Conservation (phyloP, 1,140 invertebrate genomes). For the Lycorma delicatula region DNA sequence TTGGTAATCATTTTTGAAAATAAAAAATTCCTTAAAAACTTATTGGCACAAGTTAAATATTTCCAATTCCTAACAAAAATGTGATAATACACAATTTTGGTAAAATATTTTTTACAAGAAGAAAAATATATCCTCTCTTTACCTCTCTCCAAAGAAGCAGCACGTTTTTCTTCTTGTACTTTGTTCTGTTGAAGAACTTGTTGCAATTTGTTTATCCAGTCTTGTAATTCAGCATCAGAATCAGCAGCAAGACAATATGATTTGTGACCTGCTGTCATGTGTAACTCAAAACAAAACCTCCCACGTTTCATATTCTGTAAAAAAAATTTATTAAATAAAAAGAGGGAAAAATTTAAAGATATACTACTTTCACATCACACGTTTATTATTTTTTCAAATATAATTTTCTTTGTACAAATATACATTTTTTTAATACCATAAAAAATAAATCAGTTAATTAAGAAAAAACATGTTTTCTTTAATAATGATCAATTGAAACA, state of each 20-base stretch:
- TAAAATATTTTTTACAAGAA: too few species aligned
- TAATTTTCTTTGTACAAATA: not conserved
- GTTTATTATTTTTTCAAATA: too few species aligned
- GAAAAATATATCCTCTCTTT: too few species aligned
- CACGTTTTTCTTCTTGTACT: conserved; percentile 58
- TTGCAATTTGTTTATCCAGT: conserved; percentile 68
- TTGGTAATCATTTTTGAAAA: too few species aligned
- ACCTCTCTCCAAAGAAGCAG: conserved; percentile 53
- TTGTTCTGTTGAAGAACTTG: conserved; percentile 68
- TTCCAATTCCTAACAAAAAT: too few species aligned
- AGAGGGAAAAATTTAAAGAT: conserved; percentile 10
- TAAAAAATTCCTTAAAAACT: too few species aligned
- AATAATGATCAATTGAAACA: too few species aligned
- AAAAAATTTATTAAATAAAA: conserved; percentile 3
- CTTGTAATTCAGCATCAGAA: conserved; percentile 71
- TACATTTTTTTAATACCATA: not conserved
- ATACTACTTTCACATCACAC: too few species aligned
- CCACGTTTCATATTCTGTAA: conserved; percentile 73
- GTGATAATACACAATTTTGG: too few species aligned
- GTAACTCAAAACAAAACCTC: conserved; percentile 78
- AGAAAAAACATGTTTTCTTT: not conserved
- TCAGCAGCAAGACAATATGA: conserved; percentile 80
- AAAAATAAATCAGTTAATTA: too few species aligned
- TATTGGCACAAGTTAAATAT: too few species aligned
- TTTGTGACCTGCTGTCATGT: conserved; percentile 72